Evolutionary conservation across 2,797 vertebrate genomes (phyloP).

Genomic region (Pygocentrus nattereri): DNA sequence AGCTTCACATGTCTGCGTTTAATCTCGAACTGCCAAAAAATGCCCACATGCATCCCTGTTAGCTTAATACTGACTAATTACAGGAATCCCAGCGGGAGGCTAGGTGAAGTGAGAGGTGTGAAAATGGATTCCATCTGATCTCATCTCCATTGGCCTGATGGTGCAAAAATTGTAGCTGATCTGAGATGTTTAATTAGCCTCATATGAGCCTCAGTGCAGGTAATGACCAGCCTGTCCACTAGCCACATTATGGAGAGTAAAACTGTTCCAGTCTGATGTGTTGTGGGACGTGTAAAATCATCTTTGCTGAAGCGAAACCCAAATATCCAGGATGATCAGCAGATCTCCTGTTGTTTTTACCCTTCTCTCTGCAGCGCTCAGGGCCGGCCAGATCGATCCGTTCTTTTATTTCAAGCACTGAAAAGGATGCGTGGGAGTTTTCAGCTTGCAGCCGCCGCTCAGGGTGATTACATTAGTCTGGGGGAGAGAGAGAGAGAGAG

Average conservation of each 20-base stretch:
- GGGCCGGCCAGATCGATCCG: conserved; percentile 2
- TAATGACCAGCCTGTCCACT: neutral
- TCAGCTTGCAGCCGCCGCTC: conserved; percentile 11
- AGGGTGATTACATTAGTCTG: neutral
- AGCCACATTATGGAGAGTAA: neutral
- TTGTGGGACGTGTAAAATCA: neutral
- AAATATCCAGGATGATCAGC: conserved; percentile 16
- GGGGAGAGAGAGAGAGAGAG: neutral
- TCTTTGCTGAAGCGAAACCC: neutral
- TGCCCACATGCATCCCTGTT: too few relatives aligned
- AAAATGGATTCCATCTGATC: neutral
- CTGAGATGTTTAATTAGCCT: conserved; percentile 15
- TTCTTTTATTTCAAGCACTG: conserved; percentile 35
- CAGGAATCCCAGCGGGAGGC: too few relatives aligned
- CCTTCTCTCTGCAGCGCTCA: neutral
- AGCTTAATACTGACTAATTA: too few relatives aligned
- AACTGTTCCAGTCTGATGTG: neutral
- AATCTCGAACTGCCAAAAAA: too few relatives aligned
- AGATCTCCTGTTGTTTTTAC: neutral
- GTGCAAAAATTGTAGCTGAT: neutral
- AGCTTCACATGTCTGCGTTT: too few relatives aligned
- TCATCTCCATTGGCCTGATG: neutral
- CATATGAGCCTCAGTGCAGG: neutral
- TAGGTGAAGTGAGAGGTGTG: too few relatives aligned
- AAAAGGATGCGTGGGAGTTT: conserved; percentile 33